phyloP scores from a whole-genome alignment of 2,113 vertebrate species.

The Gymnorhina tibicen region DNA sequence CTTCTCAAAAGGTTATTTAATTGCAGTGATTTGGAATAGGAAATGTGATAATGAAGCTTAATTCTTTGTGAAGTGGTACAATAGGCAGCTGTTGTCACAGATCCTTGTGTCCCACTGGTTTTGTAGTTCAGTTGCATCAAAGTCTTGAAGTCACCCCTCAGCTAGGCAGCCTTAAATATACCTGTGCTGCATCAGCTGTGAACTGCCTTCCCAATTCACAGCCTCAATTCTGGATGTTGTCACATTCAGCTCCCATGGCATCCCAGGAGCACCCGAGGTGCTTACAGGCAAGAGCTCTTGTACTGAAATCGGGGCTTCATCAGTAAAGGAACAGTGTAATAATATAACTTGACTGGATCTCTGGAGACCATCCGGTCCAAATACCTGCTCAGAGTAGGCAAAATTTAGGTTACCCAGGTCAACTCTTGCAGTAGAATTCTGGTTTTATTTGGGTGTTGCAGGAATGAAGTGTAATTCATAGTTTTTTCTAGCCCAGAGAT shows the following conservation, averaged over 20 bases:
- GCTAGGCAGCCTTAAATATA: not conserved
- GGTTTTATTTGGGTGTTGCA: not conserved
- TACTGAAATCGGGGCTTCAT: not conserved
- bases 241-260: not conserved
- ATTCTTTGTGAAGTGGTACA: not conserved
- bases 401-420: not conserved
- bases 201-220: not conserved
- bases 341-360: not conserved
- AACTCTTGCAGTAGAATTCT: not conserved
- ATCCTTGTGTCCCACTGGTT: not conserved
- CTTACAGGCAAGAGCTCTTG: not conserved
- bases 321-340: not conserved
- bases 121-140: not conserved
- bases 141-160: not conserved
- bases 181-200: not conserved
- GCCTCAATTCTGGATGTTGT: not conserved
- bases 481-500: not conserved
- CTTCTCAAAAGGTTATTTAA: not conserved
- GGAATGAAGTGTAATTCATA: not conserved
- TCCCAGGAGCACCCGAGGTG: accelerated
- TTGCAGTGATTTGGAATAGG: not conserved
- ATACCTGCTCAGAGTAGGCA: not conserved
- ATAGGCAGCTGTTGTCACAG: not conserved
- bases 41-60: not conserved
- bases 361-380: not conserved